phyloP scores from a whole-genome alignment of 1,140 invertebrate species.

The Hylyphantes graminicola region DNA sequence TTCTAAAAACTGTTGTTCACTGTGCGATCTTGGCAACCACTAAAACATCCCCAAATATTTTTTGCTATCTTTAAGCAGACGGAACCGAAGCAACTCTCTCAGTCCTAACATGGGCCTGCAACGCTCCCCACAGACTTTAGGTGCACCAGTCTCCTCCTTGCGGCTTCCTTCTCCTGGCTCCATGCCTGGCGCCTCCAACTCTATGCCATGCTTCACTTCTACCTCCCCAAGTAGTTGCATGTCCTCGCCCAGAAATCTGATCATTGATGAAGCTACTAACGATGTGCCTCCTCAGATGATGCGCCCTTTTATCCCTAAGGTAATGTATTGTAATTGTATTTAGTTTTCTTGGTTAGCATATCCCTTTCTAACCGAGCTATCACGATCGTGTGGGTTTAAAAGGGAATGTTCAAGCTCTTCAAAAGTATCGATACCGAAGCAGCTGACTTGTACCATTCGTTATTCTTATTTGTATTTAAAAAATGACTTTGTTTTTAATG shows the following conservation, averaged over 20 bases:
- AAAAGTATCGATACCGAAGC: too few species aligned
- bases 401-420: too few species aligned
- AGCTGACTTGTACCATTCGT: too few species aligned
- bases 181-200: background rate
- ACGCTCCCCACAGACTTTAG: background rate
- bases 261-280: conserved; percentile 48
- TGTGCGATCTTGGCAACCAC: background rate
- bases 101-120: conserved; percentile 15
- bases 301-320: conserved; percentile 24
- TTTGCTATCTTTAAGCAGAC: conserved; percentile 2
- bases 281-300: conserved; percentile 42
- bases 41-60: background rate
- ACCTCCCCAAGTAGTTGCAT: background rate
- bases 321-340: too few species aligned
- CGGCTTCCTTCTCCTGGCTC: background rate
- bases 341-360: too few species aligned
- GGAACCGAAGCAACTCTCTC: conserved; percentile 28
- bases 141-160: background rate
- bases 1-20: background rate
- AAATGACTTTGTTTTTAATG: too few species aligned
- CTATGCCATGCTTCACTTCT: background rate
- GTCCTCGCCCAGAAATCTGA: background rate
- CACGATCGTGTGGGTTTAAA: too few species aligned
- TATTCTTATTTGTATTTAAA: too few species aligned
- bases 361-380: too few species aligned